Evolutionary conservation across 2,113 vertebrate genomes (phyloP).

Genomic region (Lonchura striata): DNA sequence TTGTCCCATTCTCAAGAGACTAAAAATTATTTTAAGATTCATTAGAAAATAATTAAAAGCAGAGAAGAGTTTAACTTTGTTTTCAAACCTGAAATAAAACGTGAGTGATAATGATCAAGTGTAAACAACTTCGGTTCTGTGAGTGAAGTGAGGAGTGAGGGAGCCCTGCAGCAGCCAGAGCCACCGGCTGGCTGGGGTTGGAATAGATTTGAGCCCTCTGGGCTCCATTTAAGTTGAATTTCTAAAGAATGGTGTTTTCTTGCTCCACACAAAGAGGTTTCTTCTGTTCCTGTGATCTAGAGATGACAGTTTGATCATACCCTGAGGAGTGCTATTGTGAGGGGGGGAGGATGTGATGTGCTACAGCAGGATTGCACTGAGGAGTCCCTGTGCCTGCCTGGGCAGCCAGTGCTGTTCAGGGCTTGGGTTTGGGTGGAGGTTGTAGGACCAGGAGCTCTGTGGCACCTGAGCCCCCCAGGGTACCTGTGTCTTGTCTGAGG

Average conservation of each 20-base stretch:
- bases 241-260: not conserved
- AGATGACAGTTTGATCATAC: not conserved
- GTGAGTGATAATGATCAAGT: constrained; percentile 10
- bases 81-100: constrained; percentile 26
- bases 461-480: not conserved
- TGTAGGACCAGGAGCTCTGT: not conserved
- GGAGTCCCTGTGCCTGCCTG: not conserved
- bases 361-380: not conserved
- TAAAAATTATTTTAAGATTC: not conserved
- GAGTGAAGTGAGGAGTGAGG: not conserved
- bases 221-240: not conserved
- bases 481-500: not conserved
- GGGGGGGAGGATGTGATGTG: not conserved
- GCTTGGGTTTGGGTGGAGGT: rapidly evolving
- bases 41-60: constrained; percentile 37
- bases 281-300: not conserved
- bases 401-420: not conserved
- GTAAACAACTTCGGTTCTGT: not conserved
- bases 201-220: not conserved
- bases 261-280: not conserved
- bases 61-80: constrained; percentile 14
- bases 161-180: not conserved
- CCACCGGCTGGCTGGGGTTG: rapidly evolving
- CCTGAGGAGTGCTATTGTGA: rapidly evolving
- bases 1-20: not conserved